Evolutionary conservation across 1,140 invertebrate genomes (phyloP), one percentile per base, ranked within the genome.

Genomic region (Epicauta chinensis): DNA sequence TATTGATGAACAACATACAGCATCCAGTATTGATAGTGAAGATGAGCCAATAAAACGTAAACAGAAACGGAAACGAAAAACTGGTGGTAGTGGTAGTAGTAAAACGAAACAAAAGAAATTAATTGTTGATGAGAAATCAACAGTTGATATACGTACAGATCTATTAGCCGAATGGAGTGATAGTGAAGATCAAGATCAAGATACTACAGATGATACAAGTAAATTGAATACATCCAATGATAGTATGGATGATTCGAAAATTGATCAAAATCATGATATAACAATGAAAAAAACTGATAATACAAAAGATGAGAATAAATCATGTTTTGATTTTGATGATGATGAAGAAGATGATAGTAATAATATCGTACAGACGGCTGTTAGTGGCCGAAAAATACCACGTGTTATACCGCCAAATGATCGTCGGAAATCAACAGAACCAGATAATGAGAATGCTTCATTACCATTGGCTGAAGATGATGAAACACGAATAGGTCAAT

Each of bases 291-390:
- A 73, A 38, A 49, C 11, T 11, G 6, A 15, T n/a, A 13, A 14
- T 13, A 7, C 4, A 10, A 47, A 62, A 34, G 52, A 59, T 4
- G 71, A 71, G 34, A 65, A 61, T 61, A 67, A 75, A 58, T 74
- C 76, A 2, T 80, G 77, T 53, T 80, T 79, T 53, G 77, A 80
- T 69, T 80, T 80, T 53, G 69, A 77, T 12, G 77, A 79, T 30
- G 77, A 79, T 34, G 75, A 77, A 56, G 60, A 75, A 15, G 65
- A 66, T 41, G 59, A 60, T 14, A n/a, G n/a, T n/a, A 55, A 60
- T 3, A 4, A 71, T 69, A 52, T 64, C 61, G 42, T 73, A 44
- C 29, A 54, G 9, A 58, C 61, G 9, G 64, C 71, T 15, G 69
- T 70, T 3, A 74, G 23, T 23, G n/a, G 75, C 2, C 62, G 75